A percentile compares a stretch with the other conserved stretches of the same genome.
These are phyloP conservation scores for Cepaea hortensis DNA, from an alignment of 2,888 invertebrate genomes.

Conservation along the genomic window DNA sequence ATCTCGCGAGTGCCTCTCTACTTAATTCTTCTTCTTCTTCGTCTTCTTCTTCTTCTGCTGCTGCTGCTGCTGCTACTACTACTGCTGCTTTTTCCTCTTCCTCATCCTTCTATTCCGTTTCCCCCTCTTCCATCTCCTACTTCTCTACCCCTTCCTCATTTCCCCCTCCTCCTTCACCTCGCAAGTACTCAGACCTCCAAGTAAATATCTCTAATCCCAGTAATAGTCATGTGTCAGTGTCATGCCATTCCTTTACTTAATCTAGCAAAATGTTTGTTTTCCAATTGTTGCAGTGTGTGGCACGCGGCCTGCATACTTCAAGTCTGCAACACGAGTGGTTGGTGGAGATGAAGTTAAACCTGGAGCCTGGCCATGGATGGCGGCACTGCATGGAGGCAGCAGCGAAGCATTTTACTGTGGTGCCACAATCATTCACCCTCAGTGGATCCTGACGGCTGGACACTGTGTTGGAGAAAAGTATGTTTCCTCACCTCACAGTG, in stretches of 20 bases:
- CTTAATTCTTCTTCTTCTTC: no score
- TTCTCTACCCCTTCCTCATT: no score
- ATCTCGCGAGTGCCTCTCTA: no score
- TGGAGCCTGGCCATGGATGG: conserved; percentile 74
- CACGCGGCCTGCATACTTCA: conserved; percentile 64
- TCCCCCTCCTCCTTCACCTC: no score
- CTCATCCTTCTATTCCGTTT: no score
- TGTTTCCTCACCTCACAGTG: conserved; percentile 13
- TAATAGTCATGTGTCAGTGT: no score
- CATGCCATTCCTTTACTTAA: background rate
- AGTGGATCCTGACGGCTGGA: conserved; percentile 69
- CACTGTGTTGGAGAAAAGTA: conserved; percentile 71
- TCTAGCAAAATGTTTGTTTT: background rate
- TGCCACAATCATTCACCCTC: conserved; percentile 61
- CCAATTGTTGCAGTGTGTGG: conserved; percentile 61
- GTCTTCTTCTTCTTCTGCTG: no score
- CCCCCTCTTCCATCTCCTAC: no score
- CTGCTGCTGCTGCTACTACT: no score
- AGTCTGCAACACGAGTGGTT: conserved; percentile 67
- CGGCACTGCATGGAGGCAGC: conserved; percentile 71
- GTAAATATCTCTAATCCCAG: no score
- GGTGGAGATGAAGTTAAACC: conserved; percentile 73
- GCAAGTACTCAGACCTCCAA: no score
- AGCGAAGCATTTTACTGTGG: conserved; percentile 69
- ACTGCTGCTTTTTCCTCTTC: no score